Evolutionary conservation across 2,113 vertebrate genomes (phyloP).

Genomic region (Ceyx margarethae): DNA sequence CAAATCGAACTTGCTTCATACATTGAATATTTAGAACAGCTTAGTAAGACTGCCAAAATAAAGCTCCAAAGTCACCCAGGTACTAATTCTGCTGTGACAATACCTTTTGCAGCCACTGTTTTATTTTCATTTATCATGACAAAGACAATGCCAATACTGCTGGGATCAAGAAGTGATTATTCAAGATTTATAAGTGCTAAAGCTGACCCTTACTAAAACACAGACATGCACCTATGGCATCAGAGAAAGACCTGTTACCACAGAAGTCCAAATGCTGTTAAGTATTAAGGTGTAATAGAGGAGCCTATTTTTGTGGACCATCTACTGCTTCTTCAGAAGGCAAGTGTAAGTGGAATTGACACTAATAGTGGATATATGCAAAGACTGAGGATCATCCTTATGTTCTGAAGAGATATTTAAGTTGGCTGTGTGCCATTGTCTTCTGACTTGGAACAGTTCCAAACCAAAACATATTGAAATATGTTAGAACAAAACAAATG

Average conservation of each 20-base stretch:
- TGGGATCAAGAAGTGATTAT: neutral
- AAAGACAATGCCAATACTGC: neutral
- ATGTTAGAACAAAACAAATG: neutral
- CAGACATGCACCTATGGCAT: neutral
- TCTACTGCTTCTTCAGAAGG: neutral
- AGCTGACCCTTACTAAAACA: neutral
- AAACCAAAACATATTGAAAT: conserved; percentile 33
- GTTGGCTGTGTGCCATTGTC: neutral
- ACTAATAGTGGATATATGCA: neutral
- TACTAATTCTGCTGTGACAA: neutral
- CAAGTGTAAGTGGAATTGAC: neutral
- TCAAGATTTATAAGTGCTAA: neutral
- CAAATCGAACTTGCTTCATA: neutral
- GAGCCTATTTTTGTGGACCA: neutral
- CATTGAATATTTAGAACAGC: neutral
- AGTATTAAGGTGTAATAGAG: neutral
- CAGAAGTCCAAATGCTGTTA: neutral
- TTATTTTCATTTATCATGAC: neutral
- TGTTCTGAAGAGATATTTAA: neutral
- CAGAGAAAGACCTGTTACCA: neutral
- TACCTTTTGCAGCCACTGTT: neutral
- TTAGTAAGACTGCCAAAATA: neutral
- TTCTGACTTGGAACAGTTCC: conserved; percentile 15
- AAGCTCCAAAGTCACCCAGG: neutral
- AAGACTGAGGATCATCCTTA: neutral